phyloP scores from a whole-genome alignment of 1,140 invertebrate genomes.

The Adoxophyes honmai region DNA sequence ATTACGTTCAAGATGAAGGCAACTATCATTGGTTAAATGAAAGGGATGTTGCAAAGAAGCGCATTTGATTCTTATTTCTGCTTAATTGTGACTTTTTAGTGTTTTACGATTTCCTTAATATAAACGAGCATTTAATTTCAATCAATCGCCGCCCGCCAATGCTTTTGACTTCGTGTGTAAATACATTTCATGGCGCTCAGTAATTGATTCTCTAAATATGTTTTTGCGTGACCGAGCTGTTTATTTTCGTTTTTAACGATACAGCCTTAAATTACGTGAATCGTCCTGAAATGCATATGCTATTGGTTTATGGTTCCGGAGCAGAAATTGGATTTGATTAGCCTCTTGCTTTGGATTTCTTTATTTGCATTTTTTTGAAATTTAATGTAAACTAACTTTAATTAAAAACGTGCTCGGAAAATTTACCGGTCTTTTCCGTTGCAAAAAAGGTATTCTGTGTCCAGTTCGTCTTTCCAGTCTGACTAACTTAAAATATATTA shows the following conservation, averaged over 20 bases:
- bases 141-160: conserved; percentile 21
- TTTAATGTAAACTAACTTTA: no score
- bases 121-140: conserved; percentile 26
- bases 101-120: conserved; percentile 29
- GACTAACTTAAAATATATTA: no score
- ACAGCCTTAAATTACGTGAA: conserved; percentile 2
- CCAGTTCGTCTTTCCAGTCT: no score
- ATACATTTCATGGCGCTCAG: conserved; percentile 20
- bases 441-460: no score
- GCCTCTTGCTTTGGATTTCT: neutral
- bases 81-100: conserved; percentile 29
- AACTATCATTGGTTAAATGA: no score
- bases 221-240: conserved; percentile 38
- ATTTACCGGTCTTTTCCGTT: no score
- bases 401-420: no score
- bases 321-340: neutral
- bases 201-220: conserved; percentile 53
- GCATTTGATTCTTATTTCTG: conserved; percentile 49
- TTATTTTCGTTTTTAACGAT: conserved; percentile 21
- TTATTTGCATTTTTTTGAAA: no score
- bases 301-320: conserved; percentile 3
- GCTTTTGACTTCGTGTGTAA: conserved; percentile 17
- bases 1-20: no score
- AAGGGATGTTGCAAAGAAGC: no score
- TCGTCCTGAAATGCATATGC: conserved; percentile 9